Evolutionary conservation across 1,140 invertebrate genomes (phyloP), one percentile per base, ranked within the genome.

Genomic region (Diplogasteroides magnus): DNA sequence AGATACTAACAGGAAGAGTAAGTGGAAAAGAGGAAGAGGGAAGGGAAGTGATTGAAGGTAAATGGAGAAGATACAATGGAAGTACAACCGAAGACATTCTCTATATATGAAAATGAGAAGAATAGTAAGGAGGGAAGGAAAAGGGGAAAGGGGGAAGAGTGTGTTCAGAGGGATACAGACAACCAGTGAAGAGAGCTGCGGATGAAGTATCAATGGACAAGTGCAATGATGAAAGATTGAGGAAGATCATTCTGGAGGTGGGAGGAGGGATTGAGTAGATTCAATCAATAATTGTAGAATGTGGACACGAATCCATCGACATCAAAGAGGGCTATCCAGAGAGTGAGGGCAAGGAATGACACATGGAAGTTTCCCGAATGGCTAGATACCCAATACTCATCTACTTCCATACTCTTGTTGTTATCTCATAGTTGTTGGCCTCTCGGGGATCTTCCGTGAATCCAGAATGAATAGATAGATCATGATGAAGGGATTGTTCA

Each of bases 321-420:
- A 3, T 75, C 74, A 1, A 75, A 75, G 68, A 55, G 74, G 66
- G 67, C 64, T 57, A 75, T 75, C 31, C 74, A 75, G 59, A 75
- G 74, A 19, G 37, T 48, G 19, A 48, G n/a, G n/a, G n/a, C n/a
- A n/a, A n/a, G n/a, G n/a, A n/a, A n/a, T n/a, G n/a, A n/a, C n/a
- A n/a, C n/a, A n/a, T n/a, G n/a, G n/a, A n/a, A n/a, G n/a, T n/a
- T n/a, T n/a, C n/a, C n/a, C n/a, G n/a, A n/a, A n/a, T n/a, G n/a
- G n/a, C n/a, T n/a, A n/a, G n/a, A n/a, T n/a, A n/a, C n/a, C n/a
- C n/a, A n/a, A n/a, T n/a, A n/a, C n/a, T n/a, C n/a, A n/a, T n/a
- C n/a, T n/a, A n/a, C n/a, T n/a, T n/a, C n/a, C n/a, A n/a, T n/a
- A n/a, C n/a, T n/a, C n/a, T n/a, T n/a, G n/a, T n/a, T n/a, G n/a